Evolutionary conservation across 1,140 invertebrate species (phyloP).

Genomic region (Potamilus streckersoni): DNA sequence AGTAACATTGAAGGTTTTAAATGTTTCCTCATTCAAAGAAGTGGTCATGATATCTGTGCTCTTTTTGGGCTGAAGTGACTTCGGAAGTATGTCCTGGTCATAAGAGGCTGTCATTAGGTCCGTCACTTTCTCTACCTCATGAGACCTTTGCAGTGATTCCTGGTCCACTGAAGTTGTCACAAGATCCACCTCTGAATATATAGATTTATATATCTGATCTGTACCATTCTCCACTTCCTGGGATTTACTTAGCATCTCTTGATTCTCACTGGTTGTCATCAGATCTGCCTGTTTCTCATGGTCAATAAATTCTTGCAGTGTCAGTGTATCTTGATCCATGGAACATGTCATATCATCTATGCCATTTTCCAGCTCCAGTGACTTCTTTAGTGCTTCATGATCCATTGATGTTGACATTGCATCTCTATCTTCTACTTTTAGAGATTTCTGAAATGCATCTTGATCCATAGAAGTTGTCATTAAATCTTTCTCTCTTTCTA

Average conservation of each 20-base stretch:
- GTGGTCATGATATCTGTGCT: slow-evolving; percentile 6
- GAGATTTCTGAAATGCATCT: slow-evolving; percentile 26
- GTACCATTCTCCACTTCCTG: slow-evolving; percentile 4
- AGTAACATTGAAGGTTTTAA: not conserved
- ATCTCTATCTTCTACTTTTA: slow-evolving; percentile 20
- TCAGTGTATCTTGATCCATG: slow-evolving; percentile 23
- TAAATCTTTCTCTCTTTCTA: slow-evolving; percentile 7
- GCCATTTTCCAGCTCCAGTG: not conserved
- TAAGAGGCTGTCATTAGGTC: slow-evolving; percentile 24
- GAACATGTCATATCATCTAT: slow-evolving; percentile 20
- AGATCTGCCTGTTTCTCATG: slow-evolving; percentile 6
- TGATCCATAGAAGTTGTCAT: slow-evolving; percentile 29
- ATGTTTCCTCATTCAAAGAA: slow-evolving; percentile 10
- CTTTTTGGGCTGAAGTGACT: slow-evolving; percentile 16
- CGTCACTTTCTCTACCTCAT: slow-evolving; percentile 9
- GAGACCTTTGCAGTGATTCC: slow-evolving; percentile 18
- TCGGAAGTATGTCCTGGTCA: slow-evolving; percentile 14
- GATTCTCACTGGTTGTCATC: slow-evolving; percentile 25
- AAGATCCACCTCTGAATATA: slow-evolving; percentile 12
- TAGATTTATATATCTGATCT: slow-evolving; percentile 18
- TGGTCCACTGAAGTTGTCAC: slow-evolving; percentile 24
- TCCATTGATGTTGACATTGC: slow-evolving; percentile 28
- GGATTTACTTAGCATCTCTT: slow-evolving; percentile 22
- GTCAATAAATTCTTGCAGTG: slow-evolving; percentile 11
- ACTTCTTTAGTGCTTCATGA: slow-evolving; percentile 20